Percentiles rank a stretch among this genome's conserved stretches.
phyloP scores from a whole-genome alignment of 92 coral and sea anemone genomes.

The Zoanthus sociatus region DNA sequence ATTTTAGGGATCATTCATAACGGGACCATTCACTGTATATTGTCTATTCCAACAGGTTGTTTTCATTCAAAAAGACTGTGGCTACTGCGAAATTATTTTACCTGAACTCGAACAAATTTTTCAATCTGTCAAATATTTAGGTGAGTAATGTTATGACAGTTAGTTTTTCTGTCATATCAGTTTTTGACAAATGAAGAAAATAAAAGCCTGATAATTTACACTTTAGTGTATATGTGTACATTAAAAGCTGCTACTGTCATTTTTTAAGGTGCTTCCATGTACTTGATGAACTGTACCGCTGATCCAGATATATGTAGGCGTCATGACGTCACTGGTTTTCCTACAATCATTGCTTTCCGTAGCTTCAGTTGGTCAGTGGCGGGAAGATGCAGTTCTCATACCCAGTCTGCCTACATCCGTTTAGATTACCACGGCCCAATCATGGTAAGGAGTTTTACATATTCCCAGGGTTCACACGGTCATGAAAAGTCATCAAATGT shows the following conservation, averaged over 20 bases:
- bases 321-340: slow-evolving; percentile 89
- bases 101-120: slow-evolving; percentile 76
- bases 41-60: slow-evolving; percentile 70
- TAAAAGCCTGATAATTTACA: too few species aligned
- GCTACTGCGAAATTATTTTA: slow-evolving; percentile 79
- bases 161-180: too few species aligned
- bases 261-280: slow-evolving; percentile 79
- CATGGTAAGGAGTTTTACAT: slow-evolving; percentile 58
- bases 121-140: slow-evolving; percentile 62
- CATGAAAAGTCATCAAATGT: too few species aligned
- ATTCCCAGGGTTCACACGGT: too few species aligned
- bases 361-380: slow-evolving; percentile 91
- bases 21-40: too few species aligned
- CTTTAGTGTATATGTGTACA: too few species aligned
- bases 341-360: slow-evolving; percentile 92
- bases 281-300: slow-evolving; percentile 88
- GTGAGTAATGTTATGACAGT: slow-evolving; percentile 13
- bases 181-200: too few species aligned
- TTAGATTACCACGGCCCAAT: slow-evolving; percentile 93
- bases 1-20: too few species aligned
- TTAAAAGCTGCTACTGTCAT: too few species aligned
- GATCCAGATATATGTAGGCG: slow-evolving; percentile 79
- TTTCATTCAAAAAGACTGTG: slow-evolving; percentile 78
- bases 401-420: slow-evolving; percentile 73
- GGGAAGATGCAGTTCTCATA: slow-evolving; percentile 71